Evolutionary conservation across 2,888 invertebrate genomes (phyloP).

Genomic region (Lysandra bellargus): DNA sequence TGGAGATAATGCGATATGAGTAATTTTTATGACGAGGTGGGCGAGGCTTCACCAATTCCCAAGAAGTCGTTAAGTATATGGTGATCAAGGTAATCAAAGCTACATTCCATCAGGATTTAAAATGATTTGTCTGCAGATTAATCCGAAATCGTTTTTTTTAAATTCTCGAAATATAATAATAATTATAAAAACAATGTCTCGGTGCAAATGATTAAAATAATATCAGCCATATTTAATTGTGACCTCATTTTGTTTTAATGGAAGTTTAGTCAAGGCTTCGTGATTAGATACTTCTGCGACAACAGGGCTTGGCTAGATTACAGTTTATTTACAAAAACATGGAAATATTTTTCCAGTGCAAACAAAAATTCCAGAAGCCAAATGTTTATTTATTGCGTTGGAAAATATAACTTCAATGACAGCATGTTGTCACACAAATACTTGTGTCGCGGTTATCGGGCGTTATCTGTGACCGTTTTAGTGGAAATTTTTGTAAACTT

Average conservation of each 20-base stretch:
- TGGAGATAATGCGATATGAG: not conserved
- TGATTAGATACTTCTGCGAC: slow-evolving; percentile 22
- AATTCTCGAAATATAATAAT: not conserved
- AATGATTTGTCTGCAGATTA: not conserved
- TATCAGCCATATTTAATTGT: not conserved
- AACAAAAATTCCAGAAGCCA: slow-evolving; percentile 14
- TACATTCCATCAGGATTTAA: not conserved
- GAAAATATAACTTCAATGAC: slow-evolving; percentile 25
- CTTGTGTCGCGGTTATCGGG: slow-evolving; percentile 27
- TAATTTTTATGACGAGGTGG: not conserved
- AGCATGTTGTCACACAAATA: slow-evolving; percentile 11
- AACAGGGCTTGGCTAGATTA: slow-evolving; percentile 1
- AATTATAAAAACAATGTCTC: not conserved
- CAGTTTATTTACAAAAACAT: slow-evolving; percentile 18
- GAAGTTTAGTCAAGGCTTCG: slow-evolving; percentile 23
- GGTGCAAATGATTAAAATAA: not conserved
- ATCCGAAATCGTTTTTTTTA: no score
- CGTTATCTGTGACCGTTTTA: slow-evolving; percentile 32
- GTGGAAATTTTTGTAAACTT: slow-evolving; percentile 36
- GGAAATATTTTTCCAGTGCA: slow-evolving; percentile 12
- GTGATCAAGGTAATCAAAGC: not conserved
- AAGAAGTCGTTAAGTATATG: not conserved
- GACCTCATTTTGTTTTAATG: slow-evolving; percentile 20
- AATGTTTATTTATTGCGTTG: slow-evolving; percentile 17
- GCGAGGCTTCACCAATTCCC: not conserved